Percentiles rank a stretch among this genome's conserved stretches.
Evolutionary conservation across 2,113 vertebrate species (phyloP).

Genomic region (Cyprinodon brontotheroides): DNA sequence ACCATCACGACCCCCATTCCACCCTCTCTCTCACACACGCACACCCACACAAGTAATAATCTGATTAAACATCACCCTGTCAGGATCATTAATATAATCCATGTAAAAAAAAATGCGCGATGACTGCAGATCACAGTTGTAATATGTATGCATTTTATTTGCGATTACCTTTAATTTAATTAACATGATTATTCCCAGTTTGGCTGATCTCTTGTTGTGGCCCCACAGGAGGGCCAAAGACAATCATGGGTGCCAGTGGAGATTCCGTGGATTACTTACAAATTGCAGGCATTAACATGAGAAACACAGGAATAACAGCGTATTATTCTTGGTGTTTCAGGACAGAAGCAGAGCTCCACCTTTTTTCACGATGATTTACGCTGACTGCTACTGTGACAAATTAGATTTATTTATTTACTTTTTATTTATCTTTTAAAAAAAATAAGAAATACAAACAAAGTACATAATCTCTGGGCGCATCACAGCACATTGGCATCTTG

Average conservation of each 20-base stretch:
- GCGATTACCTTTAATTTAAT: neutral
- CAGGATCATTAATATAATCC: conserved; percentile 16
- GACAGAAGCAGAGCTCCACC: conserved; percentile 16
- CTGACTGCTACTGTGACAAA: neutral
- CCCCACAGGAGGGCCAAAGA: conserved; percentile 31
- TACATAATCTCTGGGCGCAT: neutral
- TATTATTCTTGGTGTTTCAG: conserved; percentile 6
- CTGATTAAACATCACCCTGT: conserved; percentile 62
- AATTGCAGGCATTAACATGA: conserved; percentile 70
- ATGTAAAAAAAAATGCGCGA: conserved; percentile 6
- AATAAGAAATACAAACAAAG: neutral
- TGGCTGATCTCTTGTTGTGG: conserved; percentile 17
- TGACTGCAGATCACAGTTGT: neutral
- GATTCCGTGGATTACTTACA: conserved; percentile 67
- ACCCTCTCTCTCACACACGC: conserved; percentile 29
- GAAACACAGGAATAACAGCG: conserved; percentile 61
- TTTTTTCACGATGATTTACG: neutral
- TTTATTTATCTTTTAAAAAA: neutral
- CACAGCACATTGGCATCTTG: neutral
- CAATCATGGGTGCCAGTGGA: conserved; percentile 36
- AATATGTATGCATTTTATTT: neutral
- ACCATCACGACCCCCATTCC: conserved; percentile 1
- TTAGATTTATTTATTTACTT: neutral
- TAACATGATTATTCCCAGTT: neutral
- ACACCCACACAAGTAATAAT: conserved; percentile 52